phyloP scores from a whole-genome alignment of 2,113 vertebrate species.

The Rattus norvegicus region DNA sequence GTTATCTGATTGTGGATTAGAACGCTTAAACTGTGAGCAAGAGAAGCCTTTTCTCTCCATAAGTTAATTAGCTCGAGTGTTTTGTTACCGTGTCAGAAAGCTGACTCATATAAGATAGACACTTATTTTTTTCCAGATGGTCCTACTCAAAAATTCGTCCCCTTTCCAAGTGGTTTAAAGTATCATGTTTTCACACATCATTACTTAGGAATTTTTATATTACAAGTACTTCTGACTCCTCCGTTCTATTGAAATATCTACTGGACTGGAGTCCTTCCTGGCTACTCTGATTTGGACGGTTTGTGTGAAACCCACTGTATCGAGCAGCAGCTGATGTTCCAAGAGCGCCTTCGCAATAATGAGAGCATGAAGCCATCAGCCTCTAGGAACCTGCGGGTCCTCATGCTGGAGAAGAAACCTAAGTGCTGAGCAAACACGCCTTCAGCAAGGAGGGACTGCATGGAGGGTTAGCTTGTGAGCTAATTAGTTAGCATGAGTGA shows the following conservation, averaged over 20 bases:
- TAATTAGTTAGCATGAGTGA: background rate
- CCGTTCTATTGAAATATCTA: background rate
- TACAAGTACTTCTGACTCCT: background rate
- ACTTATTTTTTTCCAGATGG: constrained; percentile 14
- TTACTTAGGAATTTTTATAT: background rate
- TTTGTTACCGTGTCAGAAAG: background rate
- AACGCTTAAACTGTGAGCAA: background rate
- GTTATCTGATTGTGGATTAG: background rate
- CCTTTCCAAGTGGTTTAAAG: constrained; percentile 18
- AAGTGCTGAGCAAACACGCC: background rate
- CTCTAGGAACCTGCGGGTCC: background rate
- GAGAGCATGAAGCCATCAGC: background rate
- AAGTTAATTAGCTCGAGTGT: background rate
- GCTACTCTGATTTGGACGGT: background rate
- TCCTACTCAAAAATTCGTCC: background rate
- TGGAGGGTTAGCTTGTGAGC: background rate
- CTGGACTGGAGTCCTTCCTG: background rate
- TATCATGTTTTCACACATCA: background rate
- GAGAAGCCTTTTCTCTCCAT: background rate
- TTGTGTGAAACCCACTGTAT: background rate
- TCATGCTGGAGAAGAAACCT: background rate
- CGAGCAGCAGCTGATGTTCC: background rate
- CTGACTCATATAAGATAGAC: background rate
- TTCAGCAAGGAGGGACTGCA: background rate
- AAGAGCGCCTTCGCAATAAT: constrained; percentile 8